Conservation (phyloP, 2,797 vertebrate genomes). For the Salmo trutta region DNA sequence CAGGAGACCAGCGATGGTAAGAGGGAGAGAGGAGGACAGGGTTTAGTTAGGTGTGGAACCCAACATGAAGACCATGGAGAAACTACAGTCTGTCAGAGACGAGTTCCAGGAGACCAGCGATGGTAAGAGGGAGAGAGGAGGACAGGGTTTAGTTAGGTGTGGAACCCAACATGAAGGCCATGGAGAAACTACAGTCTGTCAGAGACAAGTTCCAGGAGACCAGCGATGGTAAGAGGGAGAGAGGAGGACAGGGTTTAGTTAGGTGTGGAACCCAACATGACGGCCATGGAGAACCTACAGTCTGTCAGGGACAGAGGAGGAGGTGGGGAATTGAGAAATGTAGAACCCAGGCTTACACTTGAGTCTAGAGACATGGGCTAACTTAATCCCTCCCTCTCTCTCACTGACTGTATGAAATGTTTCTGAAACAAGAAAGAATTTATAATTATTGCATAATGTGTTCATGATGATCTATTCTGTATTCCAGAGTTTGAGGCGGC, state of each 20-base stretch:
- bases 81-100: slow-evolving; percentile 93
- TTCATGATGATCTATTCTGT: background rate
- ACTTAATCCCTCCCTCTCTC: background rate
- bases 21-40: too few species aligned
- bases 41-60: slow-evolving; percentile 40
- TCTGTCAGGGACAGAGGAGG: slow-evolving; percentile 82
- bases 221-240: slow-evolving; percentile 83
- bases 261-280: slow-evolving; percentile 90
- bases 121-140: slow-evolving; percentile 81
- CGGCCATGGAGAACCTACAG: slow-evolving; percentile 97
- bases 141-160: slow-evolving; percentile 90
- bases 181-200: slow-evolving; percentile 97
- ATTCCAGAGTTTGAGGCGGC: slow-evolving; percentile 88
- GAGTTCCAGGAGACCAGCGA: slow-evolving; percentile 98
- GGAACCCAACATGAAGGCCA: slow-evolving; percentile 80
- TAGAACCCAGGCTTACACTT: too few species aligned
- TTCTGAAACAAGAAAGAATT: background rate
- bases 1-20: too few species aligned
- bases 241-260: slow-evolving; percentile 85
- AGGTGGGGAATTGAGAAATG: background rate
- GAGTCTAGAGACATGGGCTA: background rate
- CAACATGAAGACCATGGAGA: slow-evolving; percentile 87
- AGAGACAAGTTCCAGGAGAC: slow-evolving; percentile 97
- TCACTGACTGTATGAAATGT: background rate
- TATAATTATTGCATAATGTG: too few species aligned